Conservation (phyloP, 2,888 invertebrate genomes). For the Lasioglossum zephyrum region DNA sequence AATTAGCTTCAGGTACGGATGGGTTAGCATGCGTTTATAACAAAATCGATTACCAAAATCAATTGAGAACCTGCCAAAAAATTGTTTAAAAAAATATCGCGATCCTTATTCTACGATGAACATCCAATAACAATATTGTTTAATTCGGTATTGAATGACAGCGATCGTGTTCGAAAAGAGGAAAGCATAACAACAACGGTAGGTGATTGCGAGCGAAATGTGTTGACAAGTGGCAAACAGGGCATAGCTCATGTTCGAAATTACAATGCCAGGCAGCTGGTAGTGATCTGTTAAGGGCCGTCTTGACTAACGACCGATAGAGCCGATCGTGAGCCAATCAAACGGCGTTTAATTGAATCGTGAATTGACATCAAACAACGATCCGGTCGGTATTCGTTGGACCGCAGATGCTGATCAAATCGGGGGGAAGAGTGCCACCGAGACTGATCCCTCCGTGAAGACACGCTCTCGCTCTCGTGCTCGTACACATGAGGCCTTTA, state of each 20-base stretch:
- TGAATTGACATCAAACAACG: slow-evolving; percentile 57
- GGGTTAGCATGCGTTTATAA: no score
- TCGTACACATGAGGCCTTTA: background rate
- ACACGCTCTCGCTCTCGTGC: background rate
- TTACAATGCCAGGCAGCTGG: slow-evolving; percentile 54
- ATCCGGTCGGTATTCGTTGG: slow-evolving; percentile 21
- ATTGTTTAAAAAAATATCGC: background rate
- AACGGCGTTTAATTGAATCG: slow-evolving; percentile 68
- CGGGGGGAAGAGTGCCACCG: slow-evolving; percentile 20
- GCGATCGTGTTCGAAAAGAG: background rate
- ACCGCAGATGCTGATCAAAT: slow-evolving; percentile 20
- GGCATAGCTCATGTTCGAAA: slow-evolving; percentile 54
- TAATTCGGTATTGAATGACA: background rate
- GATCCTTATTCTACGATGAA: background rate
- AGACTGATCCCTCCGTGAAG: slow-evolving; percentile 12
- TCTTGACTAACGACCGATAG: slow-evolving; percentile 63
- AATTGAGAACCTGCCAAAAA: background rate
- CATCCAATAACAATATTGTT: background rate
- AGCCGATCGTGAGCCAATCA: slow-evolving; percentile 64
- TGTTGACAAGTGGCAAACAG: slow-evolving; percentile 60
- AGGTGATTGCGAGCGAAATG: slow-evolving; percentile 12
- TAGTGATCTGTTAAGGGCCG: slow-evolving; percentile 52
- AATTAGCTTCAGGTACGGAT: no score
- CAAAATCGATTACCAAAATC: background rate
- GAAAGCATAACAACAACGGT: background rate